phyloP scores from a whole-genome alignment of 2,888 invertebrate genomes.

The Drosophila tanythrix region DNA sequence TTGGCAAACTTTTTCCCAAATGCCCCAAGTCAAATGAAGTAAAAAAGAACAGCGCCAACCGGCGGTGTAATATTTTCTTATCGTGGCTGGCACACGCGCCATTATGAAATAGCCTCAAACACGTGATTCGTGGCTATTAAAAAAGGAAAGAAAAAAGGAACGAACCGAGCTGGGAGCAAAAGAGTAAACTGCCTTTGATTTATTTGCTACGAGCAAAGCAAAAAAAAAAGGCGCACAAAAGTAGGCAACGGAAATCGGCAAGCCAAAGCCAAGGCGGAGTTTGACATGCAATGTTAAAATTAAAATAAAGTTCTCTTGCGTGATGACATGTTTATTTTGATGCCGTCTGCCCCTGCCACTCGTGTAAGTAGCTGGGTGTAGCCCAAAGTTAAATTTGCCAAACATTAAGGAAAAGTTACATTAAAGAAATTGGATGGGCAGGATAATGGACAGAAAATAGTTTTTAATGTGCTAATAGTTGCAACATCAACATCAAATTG shows the following conservation, averaged over 20 bases:
- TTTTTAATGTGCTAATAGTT: conserved; percentile 42
- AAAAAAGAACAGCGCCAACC: conserved; percentile 2
- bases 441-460: not conserved
- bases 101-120: conserved; percentile 52
- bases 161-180: conserved; percentile 21
- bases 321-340: conserved; percentile 68
- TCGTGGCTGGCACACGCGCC: conserved; percentile 55
- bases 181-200: conserved; percentile 73
- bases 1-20: conserved; percentile 56
- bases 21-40: conserved; percentile 22
- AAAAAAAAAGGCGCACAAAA: conserved; percentile 30
- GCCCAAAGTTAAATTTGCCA: conserved; percentile 48
- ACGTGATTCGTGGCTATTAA: conserved; percentile 77
- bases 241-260: conserved; percentile 40
- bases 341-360: not conserved
- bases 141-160: conserved; percentile 23
- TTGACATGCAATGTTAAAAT: conserved; percentile 80
- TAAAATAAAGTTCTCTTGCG: conserved; percentile 74
- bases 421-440: conserved; percentile 6
- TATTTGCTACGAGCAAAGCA: conserved; percentile 54
- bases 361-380: conserved; percentile 43
- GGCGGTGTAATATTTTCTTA: conserved; percentile 53
- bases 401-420: conserved; percentile 24
- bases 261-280: conserved; percentile 50
- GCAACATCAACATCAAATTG: conserved; percentile 7